These are phyloP conservation scores for Pantherophis alleghaniensis DNA, from an alignment of 2,797 vertebrate species.

Conservation along the genomic window DNA sequence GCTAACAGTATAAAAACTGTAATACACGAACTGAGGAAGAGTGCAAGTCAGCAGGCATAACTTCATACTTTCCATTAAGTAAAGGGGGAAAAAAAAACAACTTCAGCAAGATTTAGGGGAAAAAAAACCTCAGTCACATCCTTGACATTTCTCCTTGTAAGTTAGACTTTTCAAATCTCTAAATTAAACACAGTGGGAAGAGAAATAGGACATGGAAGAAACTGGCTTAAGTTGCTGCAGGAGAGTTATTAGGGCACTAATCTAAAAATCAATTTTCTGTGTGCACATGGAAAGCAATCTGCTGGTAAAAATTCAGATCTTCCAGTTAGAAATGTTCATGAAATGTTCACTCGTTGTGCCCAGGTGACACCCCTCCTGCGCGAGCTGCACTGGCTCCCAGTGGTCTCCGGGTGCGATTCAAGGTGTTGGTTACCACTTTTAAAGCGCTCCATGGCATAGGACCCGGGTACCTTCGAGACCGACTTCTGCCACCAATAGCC, in stretches of 20 bases:
- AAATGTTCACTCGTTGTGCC: no score
- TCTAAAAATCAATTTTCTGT: constrained; percentile 44
- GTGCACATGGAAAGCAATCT: constrained; percentile 25
- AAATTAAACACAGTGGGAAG: constrained; percentile 31
- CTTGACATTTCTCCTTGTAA: constrained; percentile 25
- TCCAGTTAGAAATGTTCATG: constrained; percentile 29
- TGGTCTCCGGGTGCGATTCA: no score
- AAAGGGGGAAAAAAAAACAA: constrained; percentile 25
- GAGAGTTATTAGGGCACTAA: constrained; percentile 38
- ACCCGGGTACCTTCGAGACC: no score
- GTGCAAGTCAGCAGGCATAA: background rate
- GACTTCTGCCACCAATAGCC: no score
- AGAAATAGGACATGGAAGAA: constrained; percentile 38
- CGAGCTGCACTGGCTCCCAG: no score
- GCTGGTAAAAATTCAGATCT: background rate
- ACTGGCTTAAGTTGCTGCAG: constrained; percentile 35
- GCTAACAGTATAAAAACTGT: constrained; percentile 5
- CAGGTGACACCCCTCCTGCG: no score
- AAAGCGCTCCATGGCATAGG: no score
- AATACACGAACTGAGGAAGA: background rate
- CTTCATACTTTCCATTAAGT: background rate
- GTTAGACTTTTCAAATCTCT: constrained; percentile 47
- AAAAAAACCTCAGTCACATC: constrained; percentile 14
- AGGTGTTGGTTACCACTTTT: no score
- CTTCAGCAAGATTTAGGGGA: constrained; percentile 12